Evolutionary conservation across 2,797 vertebrate species (phyloP), one percentile per base, ranked within the genome.

Genomic region (Gymnothorax reevesii): DNA sequence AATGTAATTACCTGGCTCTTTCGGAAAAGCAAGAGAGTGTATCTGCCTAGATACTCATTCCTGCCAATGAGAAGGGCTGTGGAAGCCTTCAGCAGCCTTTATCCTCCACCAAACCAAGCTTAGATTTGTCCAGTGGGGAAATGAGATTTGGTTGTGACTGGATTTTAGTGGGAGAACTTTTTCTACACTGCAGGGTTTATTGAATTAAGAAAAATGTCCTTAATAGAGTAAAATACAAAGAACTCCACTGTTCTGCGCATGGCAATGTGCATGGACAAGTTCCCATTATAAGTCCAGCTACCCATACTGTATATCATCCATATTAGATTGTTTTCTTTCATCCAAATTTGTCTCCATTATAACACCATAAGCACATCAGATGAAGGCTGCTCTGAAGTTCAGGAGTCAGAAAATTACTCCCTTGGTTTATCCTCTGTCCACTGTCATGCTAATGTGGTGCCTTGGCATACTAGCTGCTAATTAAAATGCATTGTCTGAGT

Each of bases 1-100:
- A 91, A 95, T 94, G 95, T 96, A 97, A 97, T 98, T 97, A 97
- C 96, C 94, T 95, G 95, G 94, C 94, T 96, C 96, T 96, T 96
- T 93, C 92, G 94, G 93, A 80, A 80, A 80, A 95, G 92, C 94
- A 94, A 95, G 92, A 92, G 93, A 94, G 90, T 95, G 94, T 94
- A 95, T 95, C 93, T 95, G 95, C 94, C 94, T 93, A 93, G 94
- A 91, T 94, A 94, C 95, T 89, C 89, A 88, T 83, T 84, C 33
- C 83, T 92, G 91, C 91, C 93, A 90, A 94, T 93, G 92, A 91
- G 89, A 91, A 88, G 87, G 89, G 75, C 90, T 22, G 88, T 84
- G 77, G 62, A 91, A 90, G 90, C 87, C 87, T 88, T 88, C 85
- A 71, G 87, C 90, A 90, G 90, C 60, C 89, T 87, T 87, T 89